Percentiles rank a stretch among this genome's conserved stretches.
Evolutionary conservation across 2,797 vertebrate species (phyloP).

Genomic region (Premnoplex brunnescens): DNA sequence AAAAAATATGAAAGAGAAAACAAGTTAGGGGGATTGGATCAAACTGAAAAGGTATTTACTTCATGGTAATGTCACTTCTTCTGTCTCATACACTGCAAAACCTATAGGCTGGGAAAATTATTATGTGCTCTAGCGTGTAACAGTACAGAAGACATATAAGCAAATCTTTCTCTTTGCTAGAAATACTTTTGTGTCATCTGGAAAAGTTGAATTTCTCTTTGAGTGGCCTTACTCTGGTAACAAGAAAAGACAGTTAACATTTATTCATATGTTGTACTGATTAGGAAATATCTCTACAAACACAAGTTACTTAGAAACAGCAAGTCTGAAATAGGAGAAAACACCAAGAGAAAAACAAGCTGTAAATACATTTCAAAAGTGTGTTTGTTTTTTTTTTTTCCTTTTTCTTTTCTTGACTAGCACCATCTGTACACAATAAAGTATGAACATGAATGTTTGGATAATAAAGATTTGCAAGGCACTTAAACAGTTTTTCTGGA

Average conservation of each 20-base stretch:
- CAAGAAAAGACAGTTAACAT: conserved; percentile 82
- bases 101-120: neutral
- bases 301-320: conserved; percentile 84
- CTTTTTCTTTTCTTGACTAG: conserved; percentile 81
- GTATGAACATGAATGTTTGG: conserved; percentile 82
- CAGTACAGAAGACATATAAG: neutral
- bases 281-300: conserved; percentile 80
- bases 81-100: neutral
- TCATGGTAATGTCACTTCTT: neutral
- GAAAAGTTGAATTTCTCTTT: conserved; percentile 44
- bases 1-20: neutral
- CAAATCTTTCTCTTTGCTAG: conserved; percentile 1
- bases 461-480: conserved; percentile 93
- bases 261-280: conserved; percentile 79
- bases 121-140: neutral
- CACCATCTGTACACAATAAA: conserved; percentile 91
- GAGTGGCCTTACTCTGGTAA: conserved; percentile 78
- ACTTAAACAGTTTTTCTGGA: conserved; percentile 85
- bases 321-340: conserved; percentile 81
- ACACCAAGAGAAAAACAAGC: conserved; percentile 83
- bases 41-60: neutral
- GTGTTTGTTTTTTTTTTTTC: conserved; percentile 66
- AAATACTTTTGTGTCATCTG: conserved; percentile 2
- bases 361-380: conserved; percentile 76
- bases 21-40: neutral